Base-by-base conservation (phyloP, 2,113 vertebrate species). In the Mirounga angustirostris region DNA sequence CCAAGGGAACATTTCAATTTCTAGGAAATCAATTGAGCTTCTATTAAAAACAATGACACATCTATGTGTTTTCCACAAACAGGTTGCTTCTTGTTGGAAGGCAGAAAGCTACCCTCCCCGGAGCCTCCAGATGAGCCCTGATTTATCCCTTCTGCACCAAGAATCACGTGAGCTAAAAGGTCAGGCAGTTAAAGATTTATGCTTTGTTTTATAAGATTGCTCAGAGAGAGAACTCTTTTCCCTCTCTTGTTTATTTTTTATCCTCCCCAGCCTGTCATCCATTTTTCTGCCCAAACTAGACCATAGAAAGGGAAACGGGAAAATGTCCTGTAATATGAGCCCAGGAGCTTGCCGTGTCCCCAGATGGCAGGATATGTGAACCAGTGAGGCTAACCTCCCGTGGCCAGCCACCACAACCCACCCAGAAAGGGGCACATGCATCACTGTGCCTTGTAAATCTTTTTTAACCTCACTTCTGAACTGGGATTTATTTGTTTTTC, bases 401-500 rank as follows among this genome's bases (percentile, higher is more conserved):
- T 89, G 93, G 61, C 92, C 50, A 93, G 87, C 54, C 89, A 94
- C 94, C 95, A 98, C 95, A 93, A 98, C 89, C 76, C 26, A 95
- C 89, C 98, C 74, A 86, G 90, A 97, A 80, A 97, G 82, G 43
- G 87, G 26, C 54, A 24, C 78, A 96, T 89, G 89, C 84, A 97
- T 88, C 95, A 89, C 40, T 97, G 94, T 96, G 52, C 81, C 94
- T 96, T 98, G 95, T 98, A 98, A 98, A 98, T 98, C 69, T 98
- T 96, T 98, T 98, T 95, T 92, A 98, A 98, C 96, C 96, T 98
- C 80, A 7, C 33, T 98, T 93, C 97, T 93, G 95, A 97, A 94
- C 67, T 82, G 97, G 86, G 92, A 98, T 99, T 98, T 99, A 98
- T 98, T 99, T 99, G 96, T 98, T 99, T 98, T 98, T 97, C 96